phyloP scores from a whole-genome alignment of 2,888 invertebrate genomes.

The Osedax fenrisi region DNA sequence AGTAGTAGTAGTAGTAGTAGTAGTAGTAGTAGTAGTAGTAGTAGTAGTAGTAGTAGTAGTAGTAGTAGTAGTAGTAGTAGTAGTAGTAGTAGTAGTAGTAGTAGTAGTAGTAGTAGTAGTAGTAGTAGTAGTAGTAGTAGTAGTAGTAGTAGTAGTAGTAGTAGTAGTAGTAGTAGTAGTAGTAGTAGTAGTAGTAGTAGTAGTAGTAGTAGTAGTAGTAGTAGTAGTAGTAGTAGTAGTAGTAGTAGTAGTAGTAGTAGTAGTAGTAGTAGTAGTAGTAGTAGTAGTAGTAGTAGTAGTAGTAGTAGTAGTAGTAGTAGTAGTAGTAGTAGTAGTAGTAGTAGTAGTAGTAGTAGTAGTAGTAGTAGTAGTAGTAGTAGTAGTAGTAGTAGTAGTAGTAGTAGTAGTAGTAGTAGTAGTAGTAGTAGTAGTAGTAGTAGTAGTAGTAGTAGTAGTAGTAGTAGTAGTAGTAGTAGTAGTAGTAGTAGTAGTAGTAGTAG shows the following conservation, averaged over 20 bases:
- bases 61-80: slow-evolving; percentile 14
- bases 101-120: slow-evolving; percentile 6
- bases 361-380: too few species aligned
- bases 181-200: slow-evolving; percentile 8
- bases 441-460: too few species aligned
- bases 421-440: too few species aligned
- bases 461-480: too few species aligned
- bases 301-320: slow-evolving; percentile 17
- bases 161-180: slow-evolving; percentile 5
- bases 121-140: slow-evolving; percentile 15
- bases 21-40: slow-evolving; percentile 20
- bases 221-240: slow-evolving; percentile 13
- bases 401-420: too few species aligned
- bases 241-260: slow-evolving; percentile 11
- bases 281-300: slow-evolving; percentile 11
- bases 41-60: slow-evolving; percentile 13
- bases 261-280: slow-evolving; percentile 11
- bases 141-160: slow-evolving; percentile 12
- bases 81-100: slow-evolving; percentile 11
- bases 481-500: too few species aligned
- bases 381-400: too few species aligned
- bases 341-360: too few species aligned
- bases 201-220: slow-evolving; percentile 13
- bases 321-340: too few species aligned
- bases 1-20: slow-evolving; percentile 11